Evolutionary conservation across 2,113 vertebrate genomes (phyloP), one percentile per base, ranked within the genome.

Genomic region (Thalassarche chlororhynchos): DNA sequence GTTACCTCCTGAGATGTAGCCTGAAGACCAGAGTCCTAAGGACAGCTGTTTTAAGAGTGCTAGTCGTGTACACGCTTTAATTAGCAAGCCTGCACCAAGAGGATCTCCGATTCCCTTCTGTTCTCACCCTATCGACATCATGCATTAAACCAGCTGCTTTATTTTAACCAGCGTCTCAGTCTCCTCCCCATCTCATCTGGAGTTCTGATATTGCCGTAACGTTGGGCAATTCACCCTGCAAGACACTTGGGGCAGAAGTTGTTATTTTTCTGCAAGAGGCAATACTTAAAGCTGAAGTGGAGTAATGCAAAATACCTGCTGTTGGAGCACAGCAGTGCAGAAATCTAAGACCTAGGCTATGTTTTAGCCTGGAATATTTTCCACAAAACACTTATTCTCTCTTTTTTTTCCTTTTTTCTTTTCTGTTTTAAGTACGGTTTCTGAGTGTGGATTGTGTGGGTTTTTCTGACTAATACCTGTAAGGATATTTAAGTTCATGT

Each of bases 141-240:
- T 23, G 38, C 38, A 31, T 93, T 90, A 88, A 97, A 90, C 42
- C 46, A 94, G 91, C 85, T 96, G 94, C 78, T 92, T 88, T 84
- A 60, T 71, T 93, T 90, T 77, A 97, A 75, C 51, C 87, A 86
- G n/a, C 55, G 4, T 51, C 78, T 82, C 54, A 10, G 32, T 36
- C 74, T 96, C 87, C 80, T 95, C 74, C 93, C 81, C 42, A 36
- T 55, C 91, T 94, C 85, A 38, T 69, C 76, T 90, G 95, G 95
- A 97, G 96, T 94, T 97, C 96, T 97, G 97, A 91, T 97, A 96
- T 96, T 91, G 94, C 96, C 96, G 95, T 95, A 77, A 62, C 13
- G 2, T 77, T 74, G 87, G 93, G 95, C 75, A 90, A 70, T 85
- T 69, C 91, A 87, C 36, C 71, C 94, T 93, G 68, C 89, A 86